A percentile compares a stretch with the other conserved stretches of the same genome.
These are phyloP conservation scores for Drosophila pegasa DNA, from an alignment of 2,888 invertebrate genomes.

Conservation along the genomic window DNA sequence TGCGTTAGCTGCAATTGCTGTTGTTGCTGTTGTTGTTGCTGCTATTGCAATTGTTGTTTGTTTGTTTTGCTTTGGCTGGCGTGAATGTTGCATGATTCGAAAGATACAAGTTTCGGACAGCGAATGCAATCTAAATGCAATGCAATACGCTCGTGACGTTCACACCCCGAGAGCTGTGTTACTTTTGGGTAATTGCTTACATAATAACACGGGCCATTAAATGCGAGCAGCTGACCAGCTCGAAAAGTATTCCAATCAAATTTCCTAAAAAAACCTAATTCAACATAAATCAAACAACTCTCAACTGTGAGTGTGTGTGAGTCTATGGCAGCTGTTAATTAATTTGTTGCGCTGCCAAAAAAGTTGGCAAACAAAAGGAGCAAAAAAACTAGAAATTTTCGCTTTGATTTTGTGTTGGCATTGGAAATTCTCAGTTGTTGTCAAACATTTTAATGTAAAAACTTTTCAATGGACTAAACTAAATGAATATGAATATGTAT, in stretches of 20 bases:
- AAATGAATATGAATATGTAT: conserved; percentile 11
- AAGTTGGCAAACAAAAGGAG: conserved; percentile 19
- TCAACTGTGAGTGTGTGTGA: not conserved
- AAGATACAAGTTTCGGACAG: conserved; percentile 34
- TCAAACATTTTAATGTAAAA: conserved; percentile 40
- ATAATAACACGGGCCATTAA: conserved; percentile 27
- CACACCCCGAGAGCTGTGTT: conserved; percentile 49
- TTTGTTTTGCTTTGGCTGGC: conserved; percentile 47
- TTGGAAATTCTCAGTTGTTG: conserved; percentile 35
- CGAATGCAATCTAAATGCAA: conserved; percentile 46
- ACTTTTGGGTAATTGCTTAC: conserved; percentile 46
- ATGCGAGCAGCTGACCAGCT: conserved; percentile 16
- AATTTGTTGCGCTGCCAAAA: conserved; percentile 23
- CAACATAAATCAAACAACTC: conserved; percentile 8
- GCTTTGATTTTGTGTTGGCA: conserved; percentile 27
- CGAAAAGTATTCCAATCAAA: conserved; percentile 8
- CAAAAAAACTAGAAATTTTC: conserved; percentile 18
- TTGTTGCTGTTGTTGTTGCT: conserved; percentile 13
- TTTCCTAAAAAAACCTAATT: conserved; percentile 5
- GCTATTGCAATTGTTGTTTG: too few species aligned
- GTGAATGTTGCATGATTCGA: conserved; percentile 53
- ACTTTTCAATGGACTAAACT: conserved; percentile 20
- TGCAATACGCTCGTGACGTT: conserved; percentile 56
- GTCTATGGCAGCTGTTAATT: conserved; percentile 33
- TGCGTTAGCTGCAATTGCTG: conserved; percentile 30